Conservation (phyloP, 2,113 vertebrate genomes). For the Antennarius striatus region DNA sequence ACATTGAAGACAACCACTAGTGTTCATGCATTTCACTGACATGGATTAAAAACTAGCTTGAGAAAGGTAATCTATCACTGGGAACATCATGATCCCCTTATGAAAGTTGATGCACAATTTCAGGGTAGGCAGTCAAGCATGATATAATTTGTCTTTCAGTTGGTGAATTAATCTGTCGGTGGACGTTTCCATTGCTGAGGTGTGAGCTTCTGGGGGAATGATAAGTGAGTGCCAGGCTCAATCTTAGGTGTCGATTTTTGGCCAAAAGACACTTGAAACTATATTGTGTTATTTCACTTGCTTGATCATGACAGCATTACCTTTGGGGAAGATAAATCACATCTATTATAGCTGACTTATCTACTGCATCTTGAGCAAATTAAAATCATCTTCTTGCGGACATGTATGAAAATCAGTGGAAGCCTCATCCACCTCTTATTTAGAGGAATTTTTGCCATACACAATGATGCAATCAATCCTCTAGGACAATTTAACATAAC, state of each 20-base stretch:
- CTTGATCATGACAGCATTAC: background rate
- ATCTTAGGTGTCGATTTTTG: background rate
- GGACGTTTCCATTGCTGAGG: no score
- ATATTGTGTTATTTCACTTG: background rate
- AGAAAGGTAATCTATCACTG: conserved; percentile 10
- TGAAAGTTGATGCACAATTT: background rate
- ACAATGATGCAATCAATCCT: background rate
- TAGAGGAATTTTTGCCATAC: no score
- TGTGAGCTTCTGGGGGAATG: background rate
- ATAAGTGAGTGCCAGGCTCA: background rate
- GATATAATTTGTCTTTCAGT: conserved; percentile 8
- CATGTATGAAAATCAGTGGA: no score
- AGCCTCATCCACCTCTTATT: no score
- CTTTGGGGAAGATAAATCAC: background rate
- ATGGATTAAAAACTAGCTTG: background rate
- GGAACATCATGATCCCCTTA: background rate
- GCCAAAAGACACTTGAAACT: background rate
- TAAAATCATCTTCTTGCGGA: no score
- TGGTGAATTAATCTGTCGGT: conserved; percentile 7
- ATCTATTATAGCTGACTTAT: background rate
- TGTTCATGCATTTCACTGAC: background rate
- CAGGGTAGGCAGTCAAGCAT: background rate
- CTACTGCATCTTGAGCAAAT: no score
- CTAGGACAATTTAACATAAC: background rate
- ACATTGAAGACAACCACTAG: background rate